These are phyloP conservation scores for Myotis planiceps DNA, from an alignment of 2,797 vertebrate genomes.

Conservation along the genomic window DNA sequence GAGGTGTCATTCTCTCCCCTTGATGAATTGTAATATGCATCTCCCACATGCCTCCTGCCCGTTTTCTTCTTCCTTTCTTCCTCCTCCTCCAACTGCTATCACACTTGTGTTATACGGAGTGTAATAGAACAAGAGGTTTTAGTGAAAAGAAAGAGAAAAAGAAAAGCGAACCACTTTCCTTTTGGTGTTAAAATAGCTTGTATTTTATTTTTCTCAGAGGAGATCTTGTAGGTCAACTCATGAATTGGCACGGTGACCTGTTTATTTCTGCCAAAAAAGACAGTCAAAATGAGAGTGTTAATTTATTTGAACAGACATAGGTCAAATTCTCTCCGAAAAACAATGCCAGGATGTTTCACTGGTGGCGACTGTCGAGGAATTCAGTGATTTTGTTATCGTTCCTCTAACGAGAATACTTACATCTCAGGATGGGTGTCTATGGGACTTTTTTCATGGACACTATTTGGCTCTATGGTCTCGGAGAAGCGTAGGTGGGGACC, in stretches of 20 bases:
- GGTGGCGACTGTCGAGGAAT: background rate
- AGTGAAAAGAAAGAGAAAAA: constrained; percentile 26
- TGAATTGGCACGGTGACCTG: background rate
- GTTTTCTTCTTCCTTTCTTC: background rate
- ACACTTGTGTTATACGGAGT: background rate
- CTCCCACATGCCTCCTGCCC: background rate
- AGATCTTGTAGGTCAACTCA: constrained; percentile 1
- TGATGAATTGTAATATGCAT: background rate
- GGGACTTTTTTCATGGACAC: background rate
- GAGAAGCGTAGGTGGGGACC: background rate
- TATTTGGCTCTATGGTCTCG: background rate
- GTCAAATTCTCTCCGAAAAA: constrained; percentile 1
- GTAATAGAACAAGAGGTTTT: background rate
- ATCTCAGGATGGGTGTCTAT: background rate
- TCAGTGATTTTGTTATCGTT: background rate
- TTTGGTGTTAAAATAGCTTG: background rate
- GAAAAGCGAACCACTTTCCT: background rate
- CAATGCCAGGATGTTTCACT: background rate
- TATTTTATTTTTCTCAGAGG: constrained; percentile 30
- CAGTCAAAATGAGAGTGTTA: constrained; percentile 5
- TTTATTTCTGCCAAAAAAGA: constrained; percentile 53
- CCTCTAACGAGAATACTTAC: background rate
- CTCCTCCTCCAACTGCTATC: background rate
- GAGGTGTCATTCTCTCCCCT: constrained; percentile 10
- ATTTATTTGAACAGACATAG: constrained; percentile 49